Conservation (phyloP, 2,888 invertebrate genomes). For the Incurvaria masculella region DNA sequence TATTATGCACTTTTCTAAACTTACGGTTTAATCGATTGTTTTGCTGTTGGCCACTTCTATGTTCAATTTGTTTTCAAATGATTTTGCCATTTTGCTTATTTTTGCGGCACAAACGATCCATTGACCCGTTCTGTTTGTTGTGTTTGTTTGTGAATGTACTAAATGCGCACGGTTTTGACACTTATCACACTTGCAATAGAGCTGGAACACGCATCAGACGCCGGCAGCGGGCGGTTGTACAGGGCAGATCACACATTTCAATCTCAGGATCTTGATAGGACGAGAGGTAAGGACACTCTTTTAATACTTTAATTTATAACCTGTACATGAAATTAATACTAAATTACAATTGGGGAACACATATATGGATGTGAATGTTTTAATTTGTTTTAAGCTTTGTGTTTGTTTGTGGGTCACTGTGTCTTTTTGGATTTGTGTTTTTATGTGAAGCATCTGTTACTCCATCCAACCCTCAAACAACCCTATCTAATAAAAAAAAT, state of each 20-base stretch:
- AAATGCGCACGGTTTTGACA: conserved; percentile 46
- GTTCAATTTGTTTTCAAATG: background rate
- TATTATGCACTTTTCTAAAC: conserved; percentile 1
- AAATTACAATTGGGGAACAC: no score
- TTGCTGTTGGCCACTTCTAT: background rate
- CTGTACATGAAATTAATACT: no score
- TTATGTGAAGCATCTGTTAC: no score
- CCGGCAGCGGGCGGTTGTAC: conserved; percentile 61
- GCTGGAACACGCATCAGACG: conserved; percentile 54
- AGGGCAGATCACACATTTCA: conserved; percentile 62
- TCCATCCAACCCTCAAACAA: no score
- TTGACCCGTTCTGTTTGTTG: conserved; percentile 19
- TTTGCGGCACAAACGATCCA: background rate
- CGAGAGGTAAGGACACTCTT: conserved; percentile 39
- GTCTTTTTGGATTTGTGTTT: no score
- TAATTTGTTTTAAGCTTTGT: no score
- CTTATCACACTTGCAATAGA: conserved; percentile 49
- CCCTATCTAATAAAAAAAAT: no score
- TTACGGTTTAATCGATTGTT: background rate
- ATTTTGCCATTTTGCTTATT: background rate
- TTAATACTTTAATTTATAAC: background rate
- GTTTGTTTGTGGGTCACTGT: no score
- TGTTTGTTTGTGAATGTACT: conserved; percentile 51
- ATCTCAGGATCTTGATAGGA: conserved; percentile 58
- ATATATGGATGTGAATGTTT: no score